A percentile compares a stretch with the other conserved stretches of the same genome.
Evolutionary conservation across 2,888 invertebrate genomes (phyloP).

Genomic region (Euzophera pinguis): DNA sequence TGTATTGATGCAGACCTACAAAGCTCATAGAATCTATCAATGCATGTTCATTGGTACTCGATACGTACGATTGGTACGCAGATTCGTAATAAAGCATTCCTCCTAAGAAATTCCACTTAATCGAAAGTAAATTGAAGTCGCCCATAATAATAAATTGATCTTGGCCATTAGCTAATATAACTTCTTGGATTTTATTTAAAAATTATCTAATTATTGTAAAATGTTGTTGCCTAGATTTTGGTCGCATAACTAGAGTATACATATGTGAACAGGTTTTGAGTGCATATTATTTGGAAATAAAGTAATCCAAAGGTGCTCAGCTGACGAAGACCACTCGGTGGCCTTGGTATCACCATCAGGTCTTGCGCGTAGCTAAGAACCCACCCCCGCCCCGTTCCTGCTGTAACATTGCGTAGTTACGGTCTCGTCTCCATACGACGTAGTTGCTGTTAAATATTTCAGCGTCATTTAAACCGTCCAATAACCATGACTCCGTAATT

Average conservation of each 20-base stretch:
- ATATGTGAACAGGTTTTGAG: not conserved
- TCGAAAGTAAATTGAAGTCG: not conserved
- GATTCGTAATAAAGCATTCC: not conserved
- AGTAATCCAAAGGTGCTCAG: slow-evolving; percentile 4
- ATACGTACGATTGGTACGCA: not conserved
- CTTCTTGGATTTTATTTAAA: not conserved
- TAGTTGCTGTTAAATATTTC: not conserved
- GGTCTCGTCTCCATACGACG: slow-evolving; percentile 1
- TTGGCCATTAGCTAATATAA: not conserved
- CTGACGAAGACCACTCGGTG: not conserved
- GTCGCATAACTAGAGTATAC: not conserved
- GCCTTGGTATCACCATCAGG: not conserved
- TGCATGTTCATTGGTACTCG: not conserved
- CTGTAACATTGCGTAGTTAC: not conserved
- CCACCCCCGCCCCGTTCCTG: not conserved
- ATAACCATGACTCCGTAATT: not conserved
- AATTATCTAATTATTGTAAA: not conserved
- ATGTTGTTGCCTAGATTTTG: not conserved
- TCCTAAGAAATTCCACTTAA: not conserved
- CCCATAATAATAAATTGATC: not conserved
- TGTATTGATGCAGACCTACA: not conserved
- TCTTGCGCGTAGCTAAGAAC: not conserved
- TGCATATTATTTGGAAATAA: not conserved
- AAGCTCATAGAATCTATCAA: not conserved
- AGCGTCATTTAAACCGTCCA: not conserved